phyloP scores from a whole-genome alignment of 2,113 vertebrate species.

The Phyllostomus discolor region DNA sequence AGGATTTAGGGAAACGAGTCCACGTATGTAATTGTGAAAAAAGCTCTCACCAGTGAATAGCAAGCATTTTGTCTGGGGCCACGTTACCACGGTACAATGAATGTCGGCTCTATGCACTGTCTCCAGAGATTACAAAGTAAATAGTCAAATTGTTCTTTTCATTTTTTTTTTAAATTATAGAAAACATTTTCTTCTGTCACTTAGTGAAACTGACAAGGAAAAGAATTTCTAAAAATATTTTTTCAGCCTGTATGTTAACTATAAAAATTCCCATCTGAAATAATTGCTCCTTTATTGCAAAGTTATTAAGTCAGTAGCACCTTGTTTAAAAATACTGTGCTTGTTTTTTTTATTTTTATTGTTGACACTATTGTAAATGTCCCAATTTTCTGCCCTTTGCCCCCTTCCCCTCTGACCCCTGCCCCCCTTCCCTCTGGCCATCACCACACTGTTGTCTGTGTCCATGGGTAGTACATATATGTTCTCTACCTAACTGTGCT shows the following conservation, averaged over 20 bases:
- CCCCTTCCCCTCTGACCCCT: too few relatives aligned
- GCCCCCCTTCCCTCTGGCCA: too few relatives aligned
- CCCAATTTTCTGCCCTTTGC: too few relatives aligned
- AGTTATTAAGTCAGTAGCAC: not conserved
- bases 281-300: not conserved
- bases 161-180: not conserved
- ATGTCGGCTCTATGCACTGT: not conserved
- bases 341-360: not conserved
- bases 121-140: not conserved
- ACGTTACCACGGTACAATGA: not conserved
- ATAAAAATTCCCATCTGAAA: not conserved
- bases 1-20: slow-evolving; percentile 3
- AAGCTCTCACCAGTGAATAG: not conserved
- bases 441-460: too few relatives aligned
- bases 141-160: not conserved
- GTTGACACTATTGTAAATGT: too few relatives aligned
- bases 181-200: not conserved
- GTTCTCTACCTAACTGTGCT: too few relatives aligned
- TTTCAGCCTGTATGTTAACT: not conserved
- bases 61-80: not conserved
- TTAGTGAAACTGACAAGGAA: not conserved
- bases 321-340: not conserved
- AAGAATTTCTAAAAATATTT: not conserved
- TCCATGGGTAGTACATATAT: too few relatives aligned
- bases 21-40: slow-evolving; percentile 13